Conservation (phyloP, 2,113 vertebrate species). For the Myxocyprinus asiaticus region DNA sequence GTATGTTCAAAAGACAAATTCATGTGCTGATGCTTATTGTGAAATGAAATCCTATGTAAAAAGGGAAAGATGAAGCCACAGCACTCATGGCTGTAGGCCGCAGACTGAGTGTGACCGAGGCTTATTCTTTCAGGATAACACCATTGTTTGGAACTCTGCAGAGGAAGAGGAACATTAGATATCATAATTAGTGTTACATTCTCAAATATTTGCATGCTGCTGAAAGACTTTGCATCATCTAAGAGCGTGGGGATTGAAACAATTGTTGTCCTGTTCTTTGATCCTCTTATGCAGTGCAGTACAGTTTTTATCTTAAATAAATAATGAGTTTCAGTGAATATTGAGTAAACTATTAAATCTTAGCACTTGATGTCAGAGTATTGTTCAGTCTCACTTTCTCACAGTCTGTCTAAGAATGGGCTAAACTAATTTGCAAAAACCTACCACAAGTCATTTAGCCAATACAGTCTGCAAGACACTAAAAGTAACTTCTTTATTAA, state of each 20-base stretch:
- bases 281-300: constrained; percentile 1
- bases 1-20: constrained; percentile 55
- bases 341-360: neutral
- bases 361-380: neutral
- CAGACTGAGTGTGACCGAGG: neutral
- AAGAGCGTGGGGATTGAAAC: neutral
- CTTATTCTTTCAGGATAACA: constrained; percentile 80
- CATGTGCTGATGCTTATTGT: constrained; percentile 45
- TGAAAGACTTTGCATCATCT: neutral
- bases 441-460: too few species aligned
- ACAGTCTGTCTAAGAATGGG: too few species aligned
- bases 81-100: constrained; percentile 36
- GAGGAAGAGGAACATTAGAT: constrained; percentile 35
- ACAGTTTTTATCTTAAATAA: too few species aligned
- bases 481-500: too few species aligned
- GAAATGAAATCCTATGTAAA: constrained; percentile 42
- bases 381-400: neutral
- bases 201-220: neutral
- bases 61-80: constrained; percentile 37
- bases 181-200: too few species aligned
- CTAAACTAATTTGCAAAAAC: too few species aligned
- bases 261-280: neutral
- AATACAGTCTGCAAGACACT: too few species aligned
- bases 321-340: too few species aligned
- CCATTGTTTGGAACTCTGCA: constrained; percentile 90